A percentile compares a stretch with the other conserved stretches of the same genome.
Conservation (phyloP, 2,113 vertebrate genomes). For the Ophiodon elongatus region DNA sequence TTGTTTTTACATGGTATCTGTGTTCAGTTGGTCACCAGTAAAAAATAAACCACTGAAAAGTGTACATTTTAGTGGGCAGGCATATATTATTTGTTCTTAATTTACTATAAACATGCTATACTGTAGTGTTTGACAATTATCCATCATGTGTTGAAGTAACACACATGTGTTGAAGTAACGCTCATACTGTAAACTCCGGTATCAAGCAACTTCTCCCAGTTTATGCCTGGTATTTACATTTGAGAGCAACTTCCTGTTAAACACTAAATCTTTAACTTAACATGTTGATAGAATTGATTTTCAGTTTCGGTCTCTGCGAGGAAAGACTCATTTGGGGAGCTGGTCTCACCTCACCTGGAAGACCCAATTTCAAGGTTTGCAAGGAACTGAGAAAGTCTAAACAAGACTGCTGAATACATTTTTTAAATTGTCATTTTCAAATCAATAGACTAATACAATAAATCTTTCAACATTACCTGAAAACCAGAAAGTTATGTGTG, state of each 20-base stretch:
- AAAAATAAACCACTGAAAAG: neutral
- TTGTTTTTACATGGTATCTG: neutral
- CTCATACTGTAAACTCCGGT: too few species aligned
- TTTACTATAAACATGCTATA: neutral
- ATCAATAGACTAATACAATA: neutral
- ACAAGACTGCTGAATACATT: too few species aligned
- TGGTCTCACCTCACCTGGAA: too few species aligned
- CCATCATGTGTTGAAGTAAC: too few species aligned
- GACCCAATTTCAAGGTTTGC: too few species aligned
- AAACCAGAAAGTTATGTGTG: neutral
- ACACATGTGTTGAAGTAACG: too few species aligned
- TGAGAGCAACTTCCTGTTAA: too few species aligned
- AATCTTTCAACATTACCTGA: neutral
- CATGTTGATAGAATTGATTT: too few species aligned
- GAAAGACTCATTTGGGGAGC: too few species aligned
- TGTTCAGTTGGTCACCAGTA: neutral
- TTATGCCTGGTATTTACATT: neutral
- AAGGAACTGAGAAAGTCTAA: neutral
- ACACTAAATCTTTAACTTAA: too few species aligned
- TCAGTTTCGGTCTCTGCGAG: too few species aligned
- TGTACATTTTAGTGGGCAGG: neutral
- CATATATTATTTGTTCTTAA: neutral
- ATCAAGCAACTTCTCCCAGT: too few species aligned
- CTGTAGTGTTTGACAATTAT: neutral
- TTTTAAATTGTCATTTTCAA: neutral